Base-by-base conservation (phyloP, 2,888 invertebrate species). In the Lepeophtheirus nordmannii region DNA sequence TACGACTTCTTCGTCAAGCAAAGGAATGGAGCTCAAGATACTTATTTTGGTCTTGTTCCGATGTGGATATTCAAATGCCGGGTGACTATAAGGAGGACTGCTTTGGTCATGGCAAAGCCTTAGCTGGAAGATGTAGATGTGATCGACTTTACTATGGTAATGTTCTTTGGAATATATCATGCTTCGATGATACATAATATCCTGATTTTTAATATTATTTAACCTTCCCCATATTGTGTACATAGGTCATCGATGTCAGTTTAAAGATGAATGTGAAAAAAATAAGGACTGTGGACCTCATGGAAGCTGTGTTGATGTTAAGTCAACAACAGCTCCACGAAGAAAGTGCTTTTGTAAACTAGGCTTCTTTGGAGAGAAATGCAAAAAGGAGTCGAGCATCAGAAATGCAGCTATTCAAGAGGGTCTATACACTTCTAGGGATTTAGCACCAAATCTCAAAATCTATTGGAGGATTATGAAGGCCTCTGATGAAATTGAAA, bases 21-120 rank as follows among this genome's bases (percentile, higher is more conserved):
- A 82, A 83, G 37, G 94, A 97, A 78, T 94, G 92, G 91, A 83
- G 85, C 0, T 78, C 80, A 67, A 82, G 80, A 72, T 94, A 93
- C 77, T 79, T 85, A 69, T 94, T 96, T 79, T 93, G 91, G 90
- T 91, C 91, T 0, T 96, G 96, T 74, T 87, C 93, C 2, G 94
- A 96, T 76, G 86, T 96, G 66, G 89, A 92, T 73, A 87, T 94
- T 68, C 73, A 75, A 62, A 71, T 72, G 22, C 60, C 65, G 1
- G 62, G 69, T 68, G 63, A 38, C 37, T 62, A 62, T 17, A 41
- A 20, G 20, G 62, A 62, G 17, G 62, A 62, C 7, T 62, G 62
- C 40, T 39, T 20, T 41, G 62, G 86, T 1, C 85, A 87, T 73
- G 94, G 94, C 17, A 5, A 83, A 83, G 76, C 84, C 83, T 77